Evolutionary conservation across 2,888 invertebrate genomes (phyloP).

Genomic region (Tetanocera ferruginea): DNA sequence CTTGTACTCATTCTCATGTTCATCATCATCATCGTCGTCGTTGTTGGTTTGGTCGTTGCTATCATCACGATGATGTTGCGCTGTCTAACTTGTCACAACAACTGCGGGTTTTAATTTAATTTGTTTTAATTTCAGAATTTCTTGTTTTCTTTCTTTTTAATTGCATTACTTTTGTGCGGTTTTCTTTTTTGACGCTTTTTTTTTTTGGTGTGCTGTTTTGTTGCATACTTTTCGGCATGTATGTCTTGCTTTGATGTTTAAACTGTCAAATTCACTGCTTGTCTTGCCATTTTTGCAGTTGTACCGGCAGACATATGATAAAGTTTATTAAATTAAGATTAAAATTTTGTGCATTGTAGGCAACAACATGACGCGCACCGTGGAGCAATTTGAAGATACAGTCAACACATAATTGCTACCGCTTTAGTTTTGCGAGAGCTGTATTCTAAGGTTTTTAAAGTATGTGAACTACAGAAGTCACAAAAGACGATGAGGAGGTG

Average conservation of each 20-base stretch:
- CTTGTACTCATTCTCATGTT: not conserved
- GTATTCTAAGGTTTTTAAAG: too few species aligned
- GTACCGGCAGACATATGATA: not conserved
- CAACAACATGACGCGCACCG: not conserved
- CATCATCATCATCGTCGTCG: not conserved
- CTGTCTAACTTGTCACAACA: conserved; percentile 13
- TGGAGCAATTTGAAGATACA: too few species aligned
- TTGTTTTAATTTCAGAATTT: conserved; percentile 8
- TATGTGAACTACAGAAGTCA: too few species aligned
- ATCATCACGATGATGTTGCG: not conserved
- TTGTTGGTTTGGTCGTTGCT: not conserved
- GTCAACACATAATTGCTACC: too few species aligned
- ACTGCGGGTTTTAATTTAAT: conserved; percentile 18
- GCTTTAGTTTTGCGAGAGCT: too few species aligned
- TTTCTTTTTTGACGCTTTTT: not conserved
- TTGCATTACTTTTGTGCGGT: not conserved
- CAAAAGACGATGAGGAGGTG: too few species aligned
- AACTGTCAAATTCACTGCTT: not conserved
- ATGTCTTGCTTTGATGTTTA: not conserved
- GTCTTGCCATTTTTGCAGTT: not conserved
- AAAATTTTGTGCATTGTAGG: not conserved
- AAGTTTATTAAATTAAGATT: conserved; percentile 8
- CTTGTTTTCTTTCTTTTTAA: not conserved
- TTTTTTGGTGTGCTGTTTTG: not conserved
- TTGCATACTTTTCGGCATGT: conserved; percentile 1